Conservation (phyloP, 2,113 vertebrate species). For the Synchiropus splendidus region DNA sequence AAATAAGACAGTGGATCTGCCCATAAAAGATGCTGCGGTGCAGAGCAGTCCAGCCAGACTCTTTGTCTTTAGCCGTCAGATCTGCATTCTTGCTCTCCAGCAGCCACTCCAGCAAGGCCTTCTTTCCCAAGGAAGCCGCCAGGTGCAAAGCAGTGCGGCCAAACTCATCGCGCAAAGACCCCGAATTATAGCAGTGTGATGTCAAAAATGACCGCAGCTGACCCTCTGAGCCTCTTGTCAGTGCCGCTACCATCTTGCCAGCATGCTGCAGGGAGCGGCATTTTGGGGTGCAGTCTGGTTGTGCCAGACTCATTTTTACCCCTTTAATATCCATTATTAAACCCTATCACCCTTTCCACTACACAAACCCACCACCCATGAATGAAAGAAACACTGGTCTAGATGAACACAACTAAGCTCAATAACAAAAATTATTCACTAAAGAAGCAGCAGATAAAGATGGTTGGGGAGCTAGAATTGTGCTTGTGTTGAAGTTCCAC, state of each 20-base stretch:
- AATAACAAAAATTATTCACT: background rate
- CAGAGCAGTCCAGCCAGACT: constrained; percentile 92
- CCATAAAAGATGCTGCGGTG: constrained; percentile 94
- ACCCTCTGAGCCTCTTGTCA: constrained; percentile 81
- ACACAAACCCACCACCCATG: constrained; percentile 17
- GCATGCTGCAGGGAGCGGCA: constrained; percentile 88
- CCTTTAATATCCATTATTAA: constrained; percentile 7
- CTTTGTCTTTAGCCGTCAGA: constrained; percentile 79
- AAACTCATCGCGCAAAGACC: constrained; percentile 78
- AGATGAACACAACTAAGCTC: constrained; percentile 17
- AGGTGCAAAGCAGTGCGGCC: constrained; percentile 87
- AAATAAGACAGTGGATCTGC: constrained; percentile 88
- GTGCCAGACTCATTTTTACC: constrained; percentile 76
- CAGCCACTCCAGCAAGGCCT: constrained; percentile 83
- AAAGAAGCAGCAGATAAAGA: constrained; percentile 12
- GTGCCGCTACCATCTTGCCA: constrained; percentile 78
- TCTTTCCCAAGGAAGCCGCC: constrained; percentile 84
- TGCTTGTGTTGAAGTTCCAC: constrained; percentile 75
- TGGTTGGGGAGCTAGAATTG: constrained; percentile 66
- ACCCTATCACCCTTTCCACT: constrained; percentile 3
- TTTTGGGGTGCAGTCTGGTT: constrained; percentile 81
- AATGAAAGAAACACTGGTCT: constrained; percentile 14
- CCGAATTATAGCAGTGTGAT: constrained; percentile 82
- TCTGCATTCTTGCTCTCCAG: constrained; percentile 80
- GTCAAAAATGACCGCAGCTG: constrained; percentile 81